Percentiles rank a stretch among this genome's conserved stretches.
These are phyloP conservation scores for Eristalis pertinax DNA, from an alignment of 2,888 invertebrate species.

Conservation along the genomic window DNA sequence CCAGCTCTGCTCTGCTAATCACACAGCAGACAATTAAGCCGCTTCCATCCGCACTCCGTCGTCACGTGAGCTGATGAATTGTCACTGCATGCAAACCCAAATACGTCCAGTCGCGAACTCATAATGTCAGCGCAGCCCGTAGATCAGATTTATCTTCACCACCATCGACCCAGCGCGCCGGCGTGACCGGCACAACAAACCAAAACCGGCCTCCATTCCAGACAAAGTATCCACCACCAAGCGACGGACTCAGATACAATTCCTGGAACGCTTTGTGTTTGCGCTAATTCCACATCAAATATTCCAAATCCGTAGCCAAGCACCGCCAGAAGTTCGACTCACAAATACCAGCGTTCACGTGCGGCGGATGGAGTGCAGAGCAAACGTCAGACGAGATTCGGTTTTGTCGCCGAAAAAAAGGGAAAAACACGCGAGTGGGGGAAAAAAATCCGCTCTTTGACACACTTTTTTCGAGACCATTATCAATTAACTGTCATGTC, in stretches of 20 bases:
- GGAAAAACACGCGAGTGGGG: background rate
- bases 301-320: constrained; percentile 31
- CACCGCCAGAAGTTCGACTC: constrained; percentile 14
- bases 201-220: background rate
- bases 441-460: constrained; percentile 45
- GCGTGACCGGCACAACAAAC: background rate
- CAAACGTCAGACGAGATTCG: constrained; percentile 1
- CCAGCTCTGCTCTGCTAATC: no score
- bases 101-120: constrained; percentile 10
- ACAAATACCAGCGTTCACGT: constrained; percentile 19
- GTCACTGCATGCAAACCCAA: background rate
- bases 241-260: constrained; percentile 17
- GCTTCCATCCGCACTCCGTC: no score
- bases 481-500: constrained; percentile 57
- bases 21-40: no score
- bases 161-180: background rate
- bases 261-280: constrained; percentile 26
- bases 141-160: constrained; percentile 26
- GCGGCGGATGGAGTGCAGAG: background rate
- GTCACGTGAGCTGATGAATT: background rate
- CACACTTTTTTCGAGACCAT: constrained; percentile 52
- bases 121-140: constrained; percentile 7
- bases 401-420: constrained; percentile 2
- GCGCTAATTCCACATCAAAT: constrained; percentile 43
- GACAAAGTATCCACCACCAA: background rate